Percentiles rank a stretch among this genome's conserved stretches.
Conservation (phyloP, 92 coral and sea anemone species). For the Porites divaricata region DNA sequence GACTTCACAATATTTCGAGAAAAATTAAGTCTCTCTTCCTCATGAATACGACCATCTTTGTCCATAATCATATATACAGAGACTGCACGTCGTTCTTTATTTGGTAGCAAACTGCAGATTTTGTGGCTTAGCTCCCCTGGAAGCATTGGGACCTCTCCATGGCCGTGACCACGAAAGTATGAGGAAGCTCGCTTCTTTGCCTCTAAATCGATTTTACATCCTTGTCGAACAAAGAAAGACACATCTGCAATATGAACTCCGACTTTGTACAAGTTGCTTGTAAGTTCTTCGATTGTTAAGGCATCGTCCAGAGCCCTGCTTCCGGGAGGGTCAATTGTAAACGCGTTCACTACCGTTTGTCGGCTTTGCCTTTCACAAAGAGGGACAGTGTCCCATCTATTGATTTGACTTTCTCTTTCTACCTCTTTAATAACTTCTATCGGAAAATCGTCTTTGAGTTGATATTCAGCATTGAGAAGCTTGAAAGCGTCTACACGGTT, state of each 20-base stretch:
- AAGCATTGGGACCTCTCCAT: constrained; percentile 66
- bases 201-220: constrained; percentile 60
- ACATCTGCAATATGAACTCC: constrained; percentile 82
- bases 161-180: constrained; percentile 51
- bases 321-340: constrained; percentile 77
- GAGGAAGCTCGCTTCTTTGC: constrained; percentile 69
- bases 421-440: constrained; percentile 39
- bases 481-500: constrained; percentile 47
- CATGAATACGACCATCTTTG: constrained; percentile 45
- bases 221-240: constrained; percentile 60
- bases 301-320: constrained; percentile 82
- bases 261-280: constrained; percentile 44
- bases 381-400: constrained; percentile 30
- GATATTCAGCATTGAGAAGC: constrained; percentile 55
- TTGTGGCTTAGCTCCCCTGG: constrained; percentile 62
- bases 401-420: background rate
- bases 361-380: constrained; percentile 44
- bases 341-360: constrained; percentile 26
- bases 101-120: constrained; percentile 68
- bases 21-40: constrained; percentile 36
- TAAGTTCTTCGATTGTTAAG: constrained; percentile 44
- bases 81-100: constrained; percentile 62
- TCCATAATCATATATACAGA: constrained; percentile 52
- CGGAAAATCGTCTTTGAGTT: constrained; percentile 49
- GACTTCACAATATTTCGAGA: constrained; percentile 54